Percentiles rank a stretch among this genome's conserved stretches.
Evolutionary conservation across 30 jellyfish, hydroid and myxozoan species (phyloP).

Genomic region (Aurelia sp.): DNA sequence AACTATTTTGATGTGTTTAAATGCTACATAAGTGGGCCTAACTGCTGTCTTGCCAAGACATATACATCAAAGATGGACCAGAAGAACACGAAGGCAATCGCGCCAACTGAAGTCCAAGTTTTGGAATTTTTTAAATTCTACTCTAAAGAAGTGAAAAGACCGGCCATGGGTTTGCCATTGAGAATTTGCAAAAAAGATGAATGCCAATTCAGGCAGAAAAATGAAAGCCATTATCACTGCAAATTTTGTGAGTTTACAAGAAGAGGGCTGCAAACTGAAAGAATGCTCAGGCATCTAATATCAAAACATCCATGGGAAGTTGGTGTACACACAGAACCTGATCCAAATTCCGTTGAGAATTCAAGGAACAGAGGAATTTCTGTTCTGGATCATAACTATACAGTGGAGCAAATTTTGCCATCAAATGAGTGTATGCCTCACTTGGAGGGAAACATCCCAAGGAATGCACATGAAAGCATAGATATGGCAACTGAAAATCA

Average conservation of each 20-base stretch:
- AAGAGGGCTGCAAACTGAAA: background rate
- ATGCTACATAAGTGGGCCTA: too few species aligned
- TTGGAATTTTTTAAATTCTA: constrained; percentile 20
- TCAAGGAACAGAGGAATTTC: constrained; percentile 11
- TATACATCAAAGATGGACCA: background rate
- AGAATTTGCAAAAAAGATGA: constrained; percentile 16
- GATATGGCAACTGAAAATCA: background rate
- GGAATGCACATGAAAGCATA: background rate
- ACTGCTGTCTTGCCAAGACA: too few species aligned
- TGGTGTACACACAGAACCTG: constrained; percentile 8
- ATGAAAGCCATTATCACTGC: constrained; percentile 42
- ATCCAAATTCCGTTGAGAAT: constrained; percentile 4
- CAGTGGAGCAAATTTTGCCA: background rate
- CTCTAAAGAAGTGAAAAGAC: constrained; percentile 15
- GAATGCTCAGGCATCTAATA: constrained; percentile 18
- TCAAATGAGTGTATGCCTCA: background rate
- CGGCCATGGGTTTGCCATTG: background rate
- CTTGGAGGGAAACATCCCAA: background rate
- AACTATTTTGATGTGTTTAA: too few species aligned
- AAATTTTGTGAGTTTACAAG: constrained; percentile 37
- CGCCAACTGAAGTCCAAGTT: background rate
- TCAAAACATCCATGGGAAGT: background rate
- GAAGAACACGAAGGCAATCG: background rate
- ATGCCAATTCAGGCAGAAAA: constrained; percentile 23
- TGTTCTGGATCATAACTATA: constrained; percentile 33